Evolutionary conservation across 2,113 vertebrate species (phyloP).

Genomic region (Sinocyclocheilus anophthalmus): DNA sequence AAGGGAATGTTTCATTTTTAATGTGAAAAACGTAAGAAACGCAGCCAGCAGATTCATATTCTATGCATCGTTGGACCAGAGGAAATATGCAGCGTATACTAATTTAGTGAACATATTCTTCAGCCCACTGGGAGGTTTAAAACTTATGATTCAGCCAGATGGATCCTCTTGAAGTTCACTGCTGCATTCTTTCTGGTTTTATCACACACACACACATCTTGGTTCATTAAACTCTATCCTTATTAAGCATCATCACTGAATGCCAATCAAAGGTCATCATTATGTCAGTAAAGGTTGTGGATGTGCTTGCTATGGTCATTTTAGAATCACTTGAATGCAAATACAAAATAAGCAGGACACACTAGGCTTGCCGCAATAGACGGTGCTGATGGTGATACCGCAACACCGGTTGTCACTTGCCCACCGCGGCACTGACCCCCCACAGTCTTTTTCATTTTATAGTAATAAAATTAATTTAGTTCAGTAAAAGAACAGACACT

Average conservation of each 20-base stretch:
- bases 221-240: not conserved
- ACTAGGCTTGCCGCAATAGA: too few species aligned
- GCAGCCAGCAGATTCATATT: constrained; percentile 38
- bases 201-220: not conserved
- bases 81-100: constrained; percentile 51
- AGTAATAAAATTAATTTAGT: too few species aligned
- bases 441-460: too few species aligned
- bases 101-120: constrained; percentile 48
- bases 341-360: not conserved
- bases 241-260: not conserved
- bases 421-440: too few species aligned
- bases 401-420: too few species aligned
- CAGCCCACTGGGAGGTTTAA: constrained; percentile 36
- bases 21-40: not conserved
- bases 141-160: constrained; percentile 26
- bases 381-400: too few species aligned
- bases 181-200: not conserved
- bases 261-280: constrained; percentile 4
- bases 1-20: constrained; percentile 7
- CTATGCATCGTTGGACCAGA: constrained; percentile 12
- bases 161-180: constrained; percentile 21
- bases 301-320: not conserved
- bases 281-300: not conserved
- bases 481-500: too few species aligned
- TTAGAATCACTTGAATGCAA: not conserved